Conservation (phyloP, 1,140 invertebrate species). For the Drosophila sproati region DNA sequence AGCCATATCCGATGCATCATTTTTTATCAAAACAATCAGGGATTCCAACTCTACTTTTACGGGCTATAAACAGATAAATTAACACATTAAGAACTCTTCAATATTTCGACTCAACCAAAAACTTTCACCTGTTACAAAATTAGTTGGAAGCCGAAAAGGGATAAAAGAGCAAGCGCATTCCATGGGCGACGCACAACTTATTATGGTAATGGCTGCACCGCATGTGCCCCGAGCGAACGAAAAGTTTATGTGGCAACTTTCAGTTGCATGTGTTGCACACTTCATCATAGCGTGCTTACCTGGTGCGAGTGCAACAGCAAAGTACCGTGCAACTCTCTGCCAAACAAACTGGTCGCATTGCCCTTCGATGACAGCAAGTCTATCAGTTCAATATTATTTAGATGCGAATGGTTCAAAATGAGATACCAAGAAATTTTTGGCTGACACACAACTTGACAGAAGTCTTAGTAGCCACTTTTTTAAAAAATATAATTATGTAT, state of each 20-base stretch:
- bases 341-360: neutral
- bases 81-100: too few species aligned
- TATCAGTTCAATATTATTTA: neutral
- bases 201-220: constrained; percentile 27
- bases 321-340: neutral
- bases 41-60: too few species aligned
- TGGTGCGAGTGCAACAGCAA: neutral
- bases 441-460: too few species aligned
- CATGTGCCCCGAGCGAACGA: constrained; percentile 8
- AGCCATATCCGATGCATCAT: too few species aligned
- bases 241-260: constrained; percentile 64
- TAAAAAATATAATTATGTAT: neutral
- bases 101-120: too few species aligned
- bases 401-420: too few species aligned
- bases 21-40: too few species aligned
- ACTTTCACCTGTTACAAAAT: too few species aligned
- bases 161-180: neutral
- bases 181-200: constrained; percentile 40
- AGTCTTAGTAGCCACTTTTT: too few species aligned
- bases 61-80: too few species aligned
- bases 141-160: too few species aligned
- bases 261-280: constrained; percentile 67
- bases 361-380: neutral
- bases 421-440: too few species aligned
- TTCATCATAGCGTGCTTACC: constrained; percentile 41